Percentiles rank a stretch among this genome's conserved stretches.
These are phyloP conservation scores for Brachypalpus laphriformis DNA, from an alignment of 2,888 invertebrate species.

Conservation along the genomic window DNA sequence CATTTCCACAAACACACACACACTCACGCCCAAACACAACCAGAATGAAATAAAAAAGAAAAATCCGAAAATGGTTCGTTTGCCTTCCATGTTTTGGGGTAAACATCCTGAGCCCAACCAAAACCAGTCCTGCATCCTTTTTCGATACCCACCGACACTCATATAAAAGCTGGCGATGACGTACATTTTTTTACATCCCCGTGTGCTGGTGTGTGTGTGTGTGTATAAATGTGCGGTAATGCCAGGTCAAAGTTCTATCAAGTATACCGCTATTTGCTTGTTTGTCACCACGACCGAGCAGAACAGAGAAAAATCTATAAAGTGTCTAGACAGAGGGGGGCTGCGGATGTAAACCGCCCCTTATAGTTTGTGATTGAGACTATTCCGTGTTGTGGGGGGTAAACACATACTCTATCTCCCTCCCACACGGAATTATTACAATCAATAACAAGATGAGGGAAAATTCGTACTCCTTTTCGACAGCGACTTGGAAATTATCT, in stretches of 20 bases:
- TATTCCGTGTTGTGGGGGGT: constrained; percentile 9
- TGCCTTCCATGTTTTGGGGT: constrained; percentile 51
- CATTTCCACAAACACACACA: constrained; percentile 9
- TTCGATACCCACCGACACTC: constrained; percentile 46
- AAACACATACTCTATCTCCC: neutral
- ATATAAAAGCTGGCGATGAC: constrained; percentile 69
- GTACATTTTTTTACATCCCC: constrained; percentile 54
- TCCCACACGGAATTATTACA: constrained; percentile 43
- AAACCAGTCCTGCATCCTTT: constrained; percentile 56
- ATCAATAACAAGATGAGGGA: constrained; percentile 51
- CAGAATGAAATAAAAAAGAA: neutral
- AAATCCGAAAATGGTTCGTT: constrained; percentile 38
- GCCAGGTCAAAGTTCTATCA: constrained; percentile 69
- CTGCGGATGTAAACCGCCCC: constrained; percentile 22
- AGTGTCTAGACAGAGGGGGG: constrained; percentile 65
- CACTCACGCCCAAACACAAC: neutral
- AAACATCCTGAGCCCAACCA: constrained; percentile 67
- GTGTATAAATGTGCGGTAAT: constrained; percentile 43
- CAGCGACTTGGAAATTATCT: constrained; percentile 61
- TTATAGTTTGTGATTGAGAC: constrained; percentile 44
- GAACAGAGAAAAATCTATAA: constrained; percentile 67
- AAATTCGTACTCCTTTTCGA: constrained; percentile 34
- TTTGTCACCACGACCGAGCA: constrained; percentile 62
- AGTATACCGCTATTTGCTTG: constrained; percentile 64
- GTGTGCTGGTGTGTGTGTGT: neutral